Base-by-base conservation (phyloP, 2,888 invertebrate species). In the Caenorhabditis japonica region DNA sequence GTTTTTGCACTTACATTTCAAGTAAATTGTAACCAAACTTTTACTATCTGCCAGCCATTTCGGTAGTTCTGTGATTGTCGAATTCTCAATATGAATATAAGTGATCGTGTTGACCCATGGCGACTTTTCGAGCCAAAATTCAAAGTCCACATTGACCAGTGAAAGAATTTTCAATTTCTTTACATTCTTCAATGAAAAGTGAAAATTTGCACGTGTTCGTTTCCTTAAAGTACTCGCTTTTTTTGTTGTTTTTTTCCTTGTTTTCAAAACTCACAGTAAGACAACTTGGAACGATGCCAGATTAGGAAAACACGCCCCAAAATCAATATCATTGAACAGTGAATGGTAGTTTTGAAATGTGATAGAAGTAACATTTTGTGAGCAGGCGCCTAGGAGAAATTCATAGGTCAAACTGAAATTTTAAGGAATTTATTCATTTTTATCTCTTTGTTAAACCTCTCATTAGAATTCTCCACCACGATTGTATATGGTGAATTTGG, bases 11-110 rank as follows among this genome's bases (percentile, higher is more conserved):
- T 53, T 33, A 62, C 76, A 39, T 64, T 72, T 76, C 38, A 76
- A 33, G 39, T 66, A 66, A 7, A 72, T 25, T 12, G 66, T 70
- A 1, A 58, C 4, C 23, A 76, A 34, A 10, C 39, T 43, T 4
- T 44, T 38, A 21, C 51, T 58, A 1, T 17, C 39, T 1, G 83
- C 53, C 0, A 85, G 38, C 84, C 84, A 84, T 44, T 78, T 77
- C 4, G 85, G 85, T 10, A 85, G 47, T 23, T 70, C 72, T 4
- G 72, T 53, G 4, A 84, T 47, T 0, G 78, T 61, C 8, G 80
- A 79, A 47, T 83, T 81, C 46, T 84, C 85, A 25, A 85, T 64
- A 62, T 84, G 83, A 13, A 85, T 58, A 38, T 77, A 71, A 0
- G 47, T 64, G 3, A 83, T 33, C 0, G 72, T 52, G n/a, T 52